These are phyloP conservation scores for Mallotus villosus DNA, from an alignment of 2,797 vertebrate genomes.

Conservation along the genomic window DNA sequence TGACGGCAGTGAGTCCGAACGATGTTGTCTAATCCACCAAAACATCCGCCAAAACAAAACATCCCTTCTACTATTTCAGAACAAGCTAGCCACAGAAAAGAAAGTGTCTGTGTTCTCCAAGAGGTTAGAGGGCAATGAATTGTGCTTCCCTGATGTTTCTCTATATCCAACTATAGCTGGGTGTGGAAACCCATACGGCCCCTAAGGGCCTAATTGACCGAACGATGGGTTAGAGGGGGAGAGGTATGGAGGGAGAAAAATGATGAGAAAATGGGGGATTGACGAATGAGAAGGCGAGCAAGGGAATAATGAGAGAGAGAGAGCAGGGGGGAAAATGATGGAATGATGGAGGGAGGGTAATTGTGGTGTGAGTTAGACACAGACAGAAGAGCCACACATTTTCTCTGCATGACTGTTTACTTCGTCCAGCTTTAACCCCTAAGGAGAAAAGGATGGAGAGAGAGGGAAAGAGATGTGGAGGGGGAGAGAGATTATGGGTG, in stretches of 20 bases:
- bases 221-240: not conserved
- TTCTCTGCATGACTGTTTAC: constrained; percentile 69
- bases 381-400: constrained; percentile 62
- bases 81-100: not conserved
- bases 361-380: constrained; percentile 63
- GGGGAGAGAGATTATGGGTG: constrained; percentile 43
- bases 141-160: not conserved
- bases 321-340: not conserved
- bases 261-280: not conserved
- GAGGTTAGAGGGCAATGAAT: not conserved
- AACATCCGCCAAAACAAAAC: not conserved
- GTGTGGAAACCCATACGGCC: too few species aligned
- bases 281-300: constrained; percentile 19
- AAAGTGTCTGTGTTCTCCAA: not conserved
- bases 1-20: not conserved
- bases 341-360: constrained; percentile 24
- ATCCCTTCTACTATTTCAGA: not conserved
- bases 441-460: constrained; percentile 37
- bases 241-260: not conserved
- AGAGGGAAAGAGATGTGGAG: constrained; percentile 23
- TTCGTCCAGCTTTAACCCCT: constrained; percentile 63
- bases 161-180: too few species aligned
- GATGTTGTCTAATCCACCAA: not conserved
- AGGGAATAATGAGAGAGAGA: not conserved
- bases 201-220: not conserved